A percentile compares a stretch with the other conserved stretches of the same genome.
Evolutionary conservation across 2,113 vertebrate species (phyloP).

Genomic region (Himantopus leucocephalus): DNA sequence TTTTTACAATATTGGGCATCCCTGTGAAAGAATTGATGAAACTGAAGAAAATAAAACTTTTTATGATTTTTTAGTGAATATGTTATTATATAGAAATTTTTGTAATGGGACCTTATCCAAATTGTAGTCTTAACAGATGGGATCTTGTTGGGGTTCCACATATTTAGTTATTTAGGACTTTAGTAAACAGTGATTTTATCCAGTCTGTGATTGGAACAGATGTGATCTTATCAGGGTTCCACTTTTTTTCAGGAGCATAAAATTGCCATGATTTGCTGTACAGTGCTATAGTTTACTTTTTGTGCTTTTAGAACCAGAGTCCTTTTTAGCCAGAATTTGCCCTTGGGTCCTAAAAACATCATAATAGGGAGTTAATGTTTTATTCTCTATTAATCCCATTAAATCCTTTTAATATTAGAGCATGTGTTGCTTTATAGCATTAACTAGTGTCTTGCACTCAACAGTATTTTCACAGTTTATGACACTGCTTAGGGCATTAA

Average conservation of each 20-base stretch:
- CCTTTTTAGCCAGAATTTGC: conserved; percentile 83
- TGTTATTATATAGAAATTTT: conserved; percentile 76
- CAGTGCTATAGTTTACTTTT: conserved; percentile 83
- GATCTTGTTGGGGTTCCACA: conserved; percentile 86
- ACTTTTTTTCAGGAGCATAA: conserved; percentile 83
- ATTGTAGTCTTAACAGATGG: conserved; percentile 82
- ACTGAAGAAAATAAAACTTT: neutral
- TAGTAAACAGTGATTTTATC: conserved; percentile 88
- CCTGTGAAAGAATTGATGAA: conserved; percentile 8
- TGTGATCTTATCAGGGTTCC: conserved; percentile 88
- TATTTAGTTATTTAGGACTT: conserved; percentile 89
- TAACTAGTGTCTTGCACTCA: conserved; percentile 88
- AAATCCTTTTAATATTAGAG: conserved; percentile 90
- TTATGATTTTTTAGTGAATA: conserved; percentile 43
- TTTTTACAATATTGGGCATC: conserved; percentile 1
- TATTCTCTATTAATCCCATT: conserved; percentile 90
- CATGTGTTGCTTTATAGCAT: conserved; percentile 89
- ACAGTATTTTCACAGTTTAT: conserved; percentile 90
- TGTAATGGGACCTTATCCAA: conserved; percentile 78
- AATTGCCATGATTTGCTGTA: conserved; percentile 86
- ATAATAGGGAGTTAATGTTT: conserved; percentile 87
- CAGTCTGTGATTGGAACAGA: conserved; percentile 87
- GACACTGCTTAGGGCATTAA: conserved; percentile 89
- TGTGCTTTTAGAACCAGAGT: conserved; percentile 79
- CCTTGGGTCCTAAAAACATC: conserved; percentile 85